phyloP scores from a whole-genome alignment of 2,797 vertebrate species.

The Betta splendens region DNA sequence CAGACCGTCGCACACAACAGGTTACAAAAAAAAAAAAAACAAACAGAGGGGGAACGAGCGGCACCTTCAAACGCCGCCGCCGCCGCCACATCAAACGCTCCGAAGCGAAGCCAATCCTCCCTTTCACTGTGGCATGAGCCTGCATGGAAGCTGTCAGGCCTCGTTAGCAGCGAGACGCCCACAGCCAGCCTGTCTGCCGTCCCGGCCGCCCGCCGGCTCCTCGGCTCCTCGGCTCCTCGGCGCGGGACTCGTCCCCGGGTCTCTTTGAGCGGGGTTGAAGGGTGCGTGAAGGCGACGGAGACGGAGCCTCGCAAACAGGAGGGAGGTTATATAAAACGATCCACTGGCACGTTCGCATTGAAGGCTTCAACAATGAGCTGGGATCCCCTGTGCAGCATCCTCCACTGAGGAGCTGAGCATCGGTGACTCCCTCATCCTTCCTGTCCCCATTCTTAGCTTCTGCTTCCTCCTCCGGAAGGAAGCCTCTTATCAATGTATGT shows the following conservation, averaged over 20 bases:
- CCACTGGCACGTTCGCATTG: too few species aligned
- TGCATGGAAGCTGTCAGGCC: conserved; percentile 69
- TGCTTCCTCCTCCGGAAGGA: conserved; percentile 62
- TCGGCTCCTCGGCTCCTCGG: conserved; percentile 28
- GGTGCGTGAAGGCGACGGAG: not conserved
- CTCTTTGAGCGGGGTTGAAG: conserved; percentile 7
- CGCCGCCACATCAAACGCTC: conserved; percentile 64
- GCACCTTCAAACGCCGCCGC: conserved; percentile 55
- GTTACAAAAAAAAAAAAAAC: conserved; percentile 59
- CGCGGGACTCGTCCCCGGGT: conserved; percentile 13
- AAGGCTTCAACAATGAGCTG: too few species aligned
- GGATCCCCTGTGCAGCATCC: too few species aligned
- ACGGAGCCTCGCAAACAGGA: not conserved
- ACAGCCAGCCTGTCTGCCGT: conserved; percentile 68
- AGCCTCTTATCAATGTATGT: conserved; percentile 69
- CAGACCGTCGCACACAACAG: conserved; percentile 45
- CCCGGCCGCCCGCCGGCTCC: conserved; percentile 32
- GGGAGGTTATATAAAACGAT: too few species aligned
- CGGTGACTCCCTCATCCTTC: conserved; percentile 71
- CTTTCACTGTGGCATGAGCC: conserved; percentile 57
- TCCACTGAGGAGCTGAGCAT: conserved; percentile 56
- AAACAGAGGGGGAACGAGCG: conserved; percentile 55
- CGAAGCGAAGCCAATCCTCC: conserved; percentile 51
- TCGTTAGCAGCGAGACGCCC: conserved; percentile 66
- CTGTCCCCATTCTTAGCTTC: conserved; percentile 57